Base-by-base conservation (phyloP, 2,888 invertebrate genomes). In the Hemicrepidius hirtus region DNA sequence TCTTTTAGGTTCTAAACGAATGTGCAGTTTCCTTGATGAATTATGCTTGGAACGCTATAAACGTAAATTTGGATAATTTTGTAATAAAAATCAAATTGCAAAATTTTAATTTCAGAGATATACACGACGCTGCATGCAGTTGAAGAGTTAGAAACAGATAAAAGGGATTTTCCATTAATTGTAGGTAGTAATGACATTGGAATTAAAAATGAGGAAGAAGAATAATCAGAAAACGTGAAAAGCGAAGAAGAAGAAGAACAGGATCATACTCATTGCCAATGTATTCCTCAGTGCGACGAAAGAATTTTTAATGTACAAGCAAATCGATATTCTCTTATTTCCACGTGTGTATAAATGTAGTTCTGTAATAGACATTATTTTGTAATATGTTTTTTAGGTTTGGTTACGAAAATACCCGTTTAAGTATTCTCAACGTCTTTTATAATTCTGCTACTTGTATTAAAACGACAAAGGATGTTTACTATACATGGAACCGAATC, bases 41-140 rank as follows among this genome's bases (percentile, higher is more conserved):
- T 73, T 77, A 35, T 80, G 80, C 24, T 74, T 80, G 24, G 72
- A 68, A 46, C 67, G 66, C 40, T 76, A 78, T 65, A 71, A 74
- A 65, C 74, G 80, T 80, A 46, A 60, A 21, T 68, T 40, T 66
- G 12, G 21, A 46, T 3, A 24, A 24, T 24, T 24, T 24, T 3
- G 3, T 24, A n/a, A n/a, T 24, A 24, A 24, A 24, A 24, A 24
- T 3, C 24, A 24, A 24, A 24, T 24, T 24, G 24, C 24, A 5
- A 3, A 5, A 5, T 5, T 24, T 24, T 24, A 5, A 3, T 24
- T 24, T 24, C 5, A 24, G 24, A 24, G 2, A 24, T 3, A 24
- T 24, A 24, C 24, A 24, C 24, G 5, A 24, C 24, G 2, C 5
- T 24, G 5, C 24, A 24, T 24, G 24, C 5, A 24, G 3, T 24